These are phyloP conservation scores for Xerus rutilus DNA, from an alignment of 2,797 vertebrate species.

Conservation along the genomic window DNA sequence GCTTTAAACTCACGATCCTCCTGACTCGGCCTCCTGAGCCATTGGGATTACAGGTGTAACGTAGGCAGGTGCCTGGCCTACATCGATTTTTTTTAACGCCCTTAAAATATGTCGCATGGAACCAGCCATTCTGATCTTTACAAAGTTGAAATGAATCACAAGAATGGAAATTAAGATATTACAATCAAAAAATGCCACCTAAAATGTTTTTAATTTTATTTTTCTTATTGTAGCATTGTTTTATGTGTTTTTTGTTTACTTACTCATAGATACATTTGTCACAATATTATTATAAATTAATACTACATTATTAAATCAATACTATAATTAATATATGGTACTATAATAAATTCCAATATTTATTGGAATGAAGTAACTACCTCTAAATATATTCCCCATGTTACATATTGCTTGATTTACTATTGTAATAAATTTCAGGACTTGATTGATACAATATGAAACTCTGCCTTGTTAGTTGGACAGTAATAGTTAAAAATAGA, in stretches of 20 bases:
- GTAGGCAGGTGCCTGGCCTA: no score
- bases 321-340: no score
- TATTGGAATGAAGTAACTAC: background rate
- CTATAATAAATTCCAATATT: background rate
- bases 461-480: background rate
- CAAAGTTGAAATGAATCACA: background rate
- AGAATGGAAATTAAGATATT: background rate
- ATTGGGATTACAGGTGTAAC: no score
- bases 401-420: background rate
- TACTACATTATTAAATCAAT: background rate
- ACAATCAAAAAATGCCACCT: background rate
- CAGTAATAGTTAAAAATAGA: background rate
- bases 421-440: background rate
- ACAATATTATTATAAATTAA: background rate
- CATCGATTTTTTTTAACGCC: background rate
- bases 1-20: no score
- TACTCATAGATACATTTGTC: background rate
- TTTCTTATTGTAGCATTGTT: background rate
- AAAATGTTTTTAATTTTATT: background rate
- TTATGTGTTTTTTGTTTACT: background rate
- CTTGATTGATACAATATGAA: background rate
- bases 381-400: conserved; percentile 23
- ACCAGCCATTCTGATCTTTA: background rate
- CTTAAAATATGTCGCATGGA: background rate
- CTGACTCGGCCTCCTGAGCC: no score